These are phyloP conservation scores for Cryptocephalus primarius DNA, from an alignment of 2,888 invertebrate species.

Conservation along the genomic window DNA sequence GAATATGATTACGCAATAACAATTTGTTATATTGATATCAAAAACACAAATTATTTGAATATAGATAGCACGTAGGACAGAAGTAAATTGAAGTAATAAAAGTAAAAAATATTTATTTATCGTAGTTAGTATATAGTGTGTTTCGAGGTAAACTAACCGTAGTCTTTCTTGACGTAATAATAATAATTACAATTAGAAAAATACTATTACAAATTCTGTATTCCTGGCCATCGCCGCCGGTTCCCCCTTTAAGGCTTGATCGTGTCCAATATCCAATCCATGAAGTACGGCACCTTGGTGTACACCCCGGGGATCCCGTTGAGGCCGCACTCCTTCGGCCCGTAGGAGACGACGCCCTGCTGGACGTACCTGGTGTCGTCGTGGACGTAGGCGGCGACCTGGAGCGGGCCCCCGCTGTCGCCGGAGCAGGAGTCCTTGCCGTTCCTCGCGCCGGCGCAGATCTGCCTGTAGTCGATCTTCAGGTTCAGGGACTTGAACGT, in stretches of 20 bases:
- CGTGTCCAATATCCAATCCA: slow-evolving; percentile 54
- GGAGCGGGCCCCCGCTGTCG: slow-evolving; percentile 59
- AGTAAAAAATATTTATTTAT: too few relatives aligned
- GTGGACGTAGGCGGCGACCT: slow-evolving; percentile 32
- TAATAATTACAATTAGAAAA: not conserved
- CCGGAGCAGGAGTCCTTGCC: slow-evolving; percentile 54
- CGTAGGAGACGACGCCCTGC: slow-evolving; percentile 45
- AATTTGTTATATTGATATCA: too few relatives aligned
- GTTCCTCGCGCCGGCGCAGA: slow-evolving; percentile 54
- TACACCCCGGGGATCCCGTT: slow-evolving; percentile 61
- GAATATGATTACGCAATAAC: too few relatives aligned
- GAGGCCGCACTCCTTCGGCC: slow-evolving; percentile 34
- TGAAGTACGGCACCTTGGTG: slow-evolving; percentile 49
- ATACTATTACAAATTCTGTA: too few relatives aligned
- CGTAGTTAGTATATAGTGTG: too few relatives aligned
- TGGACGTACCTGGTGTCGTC: slow-evolving; percentile 43
- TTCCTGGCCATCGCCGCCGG: too few relatives aligned
- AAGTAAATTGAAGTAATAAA: too few relatives aligned
- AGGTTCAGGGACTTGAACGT: slow-evolving; percentile 22
- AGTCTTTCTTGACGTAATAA: not conserved
- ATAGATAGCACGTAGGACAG: too few relatives aligned
- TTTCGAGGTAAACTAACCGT: not conserved
- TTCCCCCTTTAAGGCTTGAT: slow-evolving; percentile 17
- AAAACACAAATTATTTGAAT: too few relatives aligned
- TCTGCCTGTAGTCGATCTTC: slow-evolving; percentile 31